These are phyloP conservation scores for Acrocephalus kingi DNA, from an alignment of 2,113 vertebrate genomes.

Conservation along the genomic window DNA sequence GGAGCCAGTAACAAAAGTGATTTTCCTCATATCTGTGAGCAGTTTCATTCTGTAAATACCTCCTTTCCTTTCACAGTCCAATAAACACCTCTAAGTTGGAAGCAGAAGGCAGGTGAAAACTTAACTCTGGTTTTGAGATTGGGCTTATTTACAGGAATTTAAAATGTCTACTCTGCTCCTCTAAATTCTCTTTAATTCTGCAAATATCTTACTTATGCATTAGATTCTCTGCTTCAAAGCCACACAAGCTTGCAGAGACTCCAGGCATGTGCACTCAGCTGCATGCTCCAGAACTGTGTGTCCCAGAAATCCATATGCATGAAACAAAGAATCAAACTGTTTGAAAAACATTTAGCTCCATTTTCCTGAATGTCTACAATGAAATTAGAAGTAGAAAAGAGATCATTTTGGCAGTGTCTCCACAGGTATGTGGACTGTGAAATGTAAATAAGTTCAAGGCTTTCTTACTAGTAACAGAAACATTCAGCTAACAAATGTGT, in stretches of 20 bases:
- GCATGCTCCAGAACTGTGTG: neutral
- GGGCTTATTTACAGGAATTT: neutral
- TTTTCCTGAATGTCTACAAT: neutral
- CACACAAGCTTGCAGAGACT: neutral
- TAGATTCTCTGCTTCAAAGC: neutral
- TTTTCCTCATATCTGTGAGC: neutral
- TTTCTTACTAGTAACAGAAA: neutral
- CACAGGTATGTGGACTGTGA: neutral
- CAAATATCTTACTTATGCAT: neutral
- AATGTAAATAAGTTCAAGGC: neutral
- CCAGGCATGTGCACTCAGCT: neutral
- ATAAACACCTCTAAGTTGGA: neutral
- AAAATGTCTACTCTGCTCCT: neutral
- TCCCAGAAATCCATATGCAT: constrained; percentile 19
- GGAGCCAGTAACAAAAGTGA: neutral
- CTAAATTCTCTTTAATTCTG: constrained; percentile 12
- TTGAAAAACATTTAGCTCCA: neutral
- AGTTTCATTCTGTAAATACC: neutral
- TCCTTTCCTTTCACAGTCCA: neutral
- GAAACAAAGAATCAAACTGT: neutral
- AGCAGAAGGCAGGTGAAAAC: neutral
- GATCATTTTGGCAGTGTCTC: neutral
- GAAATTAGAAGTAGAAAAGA: neutral
- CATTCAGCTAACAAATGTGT: neutral
- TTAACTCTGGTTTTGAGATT: neutral